These are phyloP conservation scores for Macrosteles quadrilineatus DNA, from an alignment of 1,140 invertebrate genomes.

Conservation along the genomic window DNA sequence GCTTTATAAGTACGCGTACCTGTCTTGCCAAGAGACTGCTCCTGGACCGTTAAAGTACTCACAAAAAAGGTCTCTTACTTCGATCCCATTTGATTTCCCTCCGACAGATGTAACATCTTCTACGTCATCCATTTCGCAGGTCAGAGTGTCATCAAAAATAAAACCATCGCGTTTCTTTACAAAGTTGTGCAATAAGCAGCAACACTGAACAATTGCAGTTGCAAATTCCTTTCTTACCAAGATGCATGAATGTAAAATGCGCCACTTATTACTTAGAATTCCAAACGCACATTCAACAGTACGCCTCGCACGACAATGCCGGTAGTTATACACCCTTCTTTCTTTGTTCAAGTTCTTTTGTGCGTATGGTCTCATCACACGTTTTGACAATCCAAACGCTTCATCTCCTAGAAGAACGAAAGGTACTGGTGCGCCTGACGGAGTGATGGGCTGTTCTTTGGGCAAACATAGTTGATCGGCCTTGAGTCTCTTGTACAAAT, in stretches of 20 bases:
- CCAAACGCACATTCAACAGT: conserved; percentile 45
- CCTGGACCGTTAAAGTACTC: too few species aligned
- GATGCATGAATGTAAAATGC: conserved; percentile 43
- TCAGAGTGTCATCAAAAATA: too few species aligned
- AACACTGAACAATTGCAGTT: neutral
- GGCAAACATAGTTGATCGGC: neutral
- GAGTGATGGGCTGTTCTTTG: neutral
- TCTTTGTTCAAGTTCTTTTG: conserved; percentile 25
- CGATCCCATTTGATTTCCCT: too few species aligned
- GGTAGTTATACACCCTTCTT: conserved; percentile 43
- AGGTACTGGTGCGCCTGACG: neutral
- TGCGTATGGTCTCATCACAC: conserved; percentile 33
- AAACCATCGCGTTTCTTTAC: neutral
- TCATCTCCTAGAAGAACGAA: conserved; percentile 43
- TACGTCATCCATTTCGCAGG: too few species aligned
- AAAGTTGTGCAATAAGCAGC: neutral
- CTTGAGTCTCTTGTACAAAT: neutral
- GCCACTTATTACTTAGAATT: conserved; percentile 45
- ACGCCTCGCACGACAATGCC: conserved; percentile 39
- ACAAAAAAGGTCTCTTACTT: too few species aligned
- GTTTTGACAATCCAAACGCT: conserved; percentile 42
- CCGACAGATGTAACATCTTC: too few species aligned
- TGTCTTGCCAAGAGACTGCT: too few species aligned
- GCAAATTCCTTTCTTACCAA: conserved; percentile 1
- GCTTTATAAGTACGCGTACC: too few species aligned